Evolutionary conservation across 2,888 invertebrate genomes (phyloP).

Genomic region (Alloplasta piceator): DNA sequence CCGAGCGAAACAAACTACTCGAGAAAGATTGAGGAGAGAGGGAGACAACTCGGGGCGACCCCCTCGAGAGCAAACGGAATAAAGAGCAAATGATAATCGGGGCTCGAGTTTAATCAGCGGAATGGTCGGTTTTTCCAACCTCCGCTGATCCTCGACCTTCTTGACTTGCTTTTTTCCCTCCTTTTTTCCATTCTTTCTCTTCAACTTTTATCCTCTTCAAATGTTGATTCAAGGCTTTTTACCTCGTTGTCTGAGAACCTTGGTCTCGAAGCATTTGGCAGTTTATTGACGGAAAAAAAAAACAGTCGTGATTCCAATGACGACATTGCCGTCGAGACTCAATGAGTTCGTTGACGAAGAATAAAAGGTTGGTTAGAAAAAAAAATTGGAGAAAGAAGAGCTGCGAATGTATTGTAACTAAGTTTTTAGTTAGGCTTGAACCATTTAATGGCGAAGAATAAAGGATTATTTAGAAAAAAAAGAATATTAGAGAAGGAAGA

Average conservation of each 20-base stretch:
- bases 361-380: too few relatives aligned
- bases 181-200: conserved; percentile 51
- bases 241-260: conserved; percentile 19
- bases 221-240: conserved; percentile 60
- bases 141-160: conserved; percentile 44
- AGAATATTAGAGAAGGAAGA: too few relatives aligned
- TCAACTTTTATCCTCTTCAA: conserved; percentile 60
- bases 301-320: neutral
- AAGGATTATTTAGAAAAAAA: too few relatives aligned
- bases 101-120: conserved; percentile 50
- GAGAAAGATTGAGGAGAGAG: neutral
- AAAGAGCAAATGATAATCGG: conserved; percentile 59
- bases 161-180: conserved; percentile 59
- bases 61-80: conserved; percentile 38
- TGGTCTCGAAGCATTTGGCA: conserved; percentile 28
- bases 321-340: too few relatives aligned
- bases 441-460: too few relatives aligned
- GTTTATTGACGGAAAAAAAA: conserved; percentile 35
- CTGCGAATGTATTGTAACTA: too few relatives aligned
- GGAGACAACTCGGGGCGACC: too few relatives aligned
- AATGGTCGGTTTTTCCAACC: conserved; percentile 18
- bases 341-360: too few relatives aligned
- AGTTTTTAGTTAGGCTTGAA: too few relatives aligned
- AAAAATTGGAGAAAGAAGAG: too few relatives aligned
- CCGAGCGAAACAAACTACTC: conserved; percentile 29